These are phyloP conservation scores for Paramacrobiotus metropolitanus DNA, from an alignment of 1,140 invertebrate genomes.

Conservation along the genomic window DNA sequence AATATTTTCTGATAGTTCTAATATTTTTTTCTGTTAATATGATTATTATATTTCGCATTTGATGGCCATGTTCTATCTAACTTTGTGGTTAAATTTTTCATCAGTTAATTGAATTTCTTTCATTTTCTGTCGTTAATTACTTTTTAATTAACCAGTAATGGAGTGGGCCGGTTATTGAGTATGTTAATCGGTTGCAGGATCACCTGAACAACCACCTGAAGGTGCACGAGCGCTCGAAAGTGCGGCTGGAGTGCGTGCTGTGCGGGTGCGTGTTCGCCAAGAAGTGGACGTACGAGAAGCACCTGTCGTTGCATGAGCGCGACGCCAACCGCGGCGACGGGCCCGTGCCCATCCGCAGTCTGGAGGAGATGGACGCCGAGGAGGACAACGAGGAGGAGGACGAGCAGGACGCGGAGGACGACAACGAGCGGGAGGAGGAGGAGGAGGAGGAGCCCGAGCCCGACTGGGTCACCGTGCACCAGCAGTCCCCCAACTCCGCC, in stretches of 20 bases:
- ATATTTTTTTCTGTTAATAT: no score
- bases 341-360: no score
- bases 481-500: background rate
- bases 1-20: no score
- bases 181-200: background rate
- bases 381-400: background rate
- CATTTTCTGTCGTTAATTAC: no score
- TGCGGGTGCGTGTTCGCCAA: slow-evolving; percentile 1
- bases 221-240: background rate
- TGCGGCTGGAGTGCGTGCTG: background rate
- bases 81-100: no score
- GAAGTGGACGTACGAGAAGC: slow-evolving; percentile 3
- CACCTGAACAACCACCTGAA: slow-evolving; percentile 3
- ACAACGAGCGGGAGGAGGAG: background rate
- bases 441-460: background rate
- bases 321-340: background rate
- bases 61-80: no score
- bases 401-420: background rate
- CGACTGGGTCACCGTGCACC: no score
- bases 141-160: no score
- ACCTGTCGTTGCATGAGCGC: background rate
- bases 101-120: no score
- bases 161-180: background rate
- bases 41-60: no score
- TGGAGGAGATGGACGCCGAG: background rate